phyloP scores from a whole-genome alignment of 2,888 invertebrate genomes.

The Leptinotarsa tumamoca region DNA sequence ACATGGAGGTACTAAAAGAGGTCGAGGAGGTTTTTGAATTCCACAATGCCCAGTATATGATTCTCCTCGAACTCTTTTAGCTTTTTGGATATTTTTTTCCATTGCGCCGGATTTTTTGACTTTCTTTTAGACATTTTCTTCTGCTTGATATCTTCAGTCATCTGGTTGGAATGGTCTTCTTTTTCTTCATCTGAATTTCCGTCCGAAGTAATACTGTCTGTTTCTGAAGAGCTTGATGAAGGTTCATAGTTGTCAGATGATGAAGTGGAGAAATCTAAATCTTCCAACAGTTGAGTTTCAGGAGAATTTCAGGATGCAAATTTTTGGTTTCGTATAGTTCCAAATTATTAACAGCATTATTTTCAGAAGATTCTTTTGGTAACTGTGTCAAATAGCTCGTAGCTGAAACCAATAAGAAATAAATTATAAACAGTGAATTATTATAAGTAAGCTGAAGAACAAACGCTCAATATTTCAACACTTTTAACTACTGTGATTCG shows the following conservation, averaged over 20 bases:
- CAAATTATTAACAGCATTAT: slow-evolving; percentile 14
- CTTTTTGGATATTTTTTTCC: neutral
- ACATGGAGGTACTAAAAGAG: too few species aligned
- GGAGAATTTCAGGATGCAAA: slow-evolving; percentile 16
- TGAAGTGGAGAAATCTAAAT: neutral
- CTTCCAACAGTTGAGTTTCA: neutral
- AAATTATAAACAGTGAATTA: too few species aligned
- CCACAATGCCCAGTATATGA: too few species aligned
- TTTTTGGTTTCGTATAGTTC: neutral
- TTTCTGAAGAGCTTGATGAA: slow-evolving; percentile 6
- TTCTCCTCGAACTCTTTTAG: too few species aligned
- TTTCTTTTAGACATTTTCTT: slow-evolving; percentile 17
- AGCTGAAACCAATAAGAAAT: too few species aligned
- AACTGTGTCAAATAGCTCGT: too few species aligned
- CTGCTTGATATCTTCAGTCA: neutral
- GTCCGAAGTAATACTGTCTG: slow-evolving; percentile 18
- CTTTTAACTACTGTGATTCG: too few species aligned
- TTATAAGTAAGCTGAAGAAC: too few species aligned
- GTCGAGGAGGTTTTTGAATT: too few species aligned
- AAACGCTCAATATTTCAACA: too few species aligned
- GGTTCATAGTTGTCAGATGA: slow-evolving; percentile 1
- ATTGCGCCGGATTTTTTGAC: neutral
- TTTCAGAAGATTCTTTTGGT: neutral
- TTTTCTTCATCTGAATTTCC: slow-evolving; percentile 3
- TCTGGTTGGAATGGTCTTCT: slow-evolving; percentile 11